Percentiles rank a stretch among this genome's conserved stretches.
These are phyloP conservation scores for Eucera pruinosa DNA, from an alignment of 2,888 invertebrate genomes.

Conservation along the genomic window DNA sequence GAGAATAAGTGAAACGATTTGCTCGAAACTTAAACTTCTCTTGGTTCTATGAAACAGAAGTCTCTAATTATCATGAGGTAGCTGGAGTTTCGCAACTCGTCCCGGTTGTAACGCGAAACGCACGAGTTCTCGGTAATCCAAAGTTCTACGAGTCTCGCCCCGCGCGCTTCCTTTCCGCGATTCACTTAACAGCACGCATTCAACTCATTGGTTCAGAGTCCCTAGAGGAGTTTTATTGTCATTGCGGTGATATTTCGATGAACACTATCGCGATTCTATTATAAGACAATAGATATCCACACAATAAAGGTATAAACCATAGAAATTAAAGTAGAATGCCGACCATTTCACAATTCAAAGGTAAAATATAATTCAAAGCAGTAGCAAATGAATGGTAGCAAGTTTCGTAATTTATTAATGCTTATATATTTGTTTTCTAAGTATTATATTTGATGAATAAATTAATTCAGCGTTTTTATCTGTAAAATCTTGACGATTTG, in stretches of 20 bases:
- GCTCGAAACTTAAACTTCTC: slow-evolving; percentile 59
- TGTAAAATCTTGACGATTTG: too few relatives aligned
- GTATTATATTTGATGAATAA: too few relatives aligned
- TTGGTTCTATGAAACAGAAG: slow-evolving; percentile 60
- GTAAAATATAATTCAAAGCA: too few relatives aligned
- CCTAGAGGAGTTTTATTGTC: slow-evolving; percentile 41
- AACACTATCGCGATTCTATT: neutral
- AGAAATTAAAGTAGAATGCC: too few relatives aligned
- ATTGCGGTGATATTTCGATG: neutral
- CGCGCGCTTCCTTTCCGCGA: slow-evolving; percentile 26
- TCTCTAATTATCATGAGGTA: slow-evolving; percentile 67
- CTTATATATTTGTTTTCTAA: too few relatives aligned
- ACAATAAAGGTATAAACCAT: too few relatives aligned
- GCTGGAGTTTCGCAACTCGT: slow-evolving; percentile 60
- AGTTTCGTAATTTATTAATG: too few relatives aligned
- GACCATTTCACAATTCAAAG: too few relatives aligned
- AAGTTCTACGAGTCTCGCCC: slow-evolving; percentile 28
- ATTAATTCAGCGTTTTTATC: too few relatives aligned
- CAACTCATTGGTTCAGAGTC: slow-evolving; percentile 45
- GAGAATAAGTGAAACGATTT: slow-evolving; percentile 52
- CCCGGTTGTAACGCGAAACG: slow-evolving; percentile 53
- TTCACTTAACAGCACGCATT: slow-evolving; percentile 24
- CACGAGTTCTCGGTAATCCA: slow-evolving; percentile 46
- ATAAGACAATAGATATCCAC: neutral
- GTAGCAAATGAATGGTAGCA: too few relatives aligned